phyloP scores from a whole-genome alignment of 2,797 vertebrate species.

The Microctenopoma steveboyesi region DNA sequence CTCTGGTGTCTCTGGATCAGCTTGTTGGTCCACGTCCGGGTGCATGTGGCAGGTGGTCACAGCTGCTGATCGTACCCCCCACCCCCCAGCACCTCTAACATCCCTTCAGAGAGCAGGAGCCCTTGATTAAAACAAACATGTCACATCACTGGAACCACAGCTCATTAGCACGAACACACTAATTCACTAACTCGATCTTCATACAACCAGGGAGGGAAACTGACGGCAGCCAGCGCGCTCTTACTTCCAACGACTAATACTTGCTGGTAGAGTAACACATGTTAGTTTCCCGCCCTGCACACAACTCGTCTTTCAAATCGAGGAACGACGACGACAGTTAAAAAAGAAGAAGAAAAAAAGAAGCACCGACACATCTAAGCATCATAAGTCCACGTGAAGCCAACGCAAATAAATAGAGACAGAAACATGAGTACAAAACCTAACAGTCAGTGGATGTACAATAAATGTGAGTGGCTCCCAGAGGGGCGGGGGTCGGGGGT shows the following conservation, averaged over 20 bases:
- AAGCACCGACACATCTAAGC: conserved; percentile 53
- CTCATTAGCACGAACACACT: conserved; percentile 64
- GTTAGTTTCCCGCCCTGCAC: conserved; percentile 44
- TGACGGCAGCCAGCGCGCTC: conserved; percentile 17
- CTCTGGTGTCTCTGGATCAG: too few relatives aligned
- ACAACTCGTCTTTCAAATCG: conserved; percentile 67
- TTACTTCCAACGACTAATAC: too few relatives aligned
- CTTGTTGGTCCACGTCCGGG: not conserved
- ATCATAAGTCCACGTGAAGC: conserved; percentile 13
- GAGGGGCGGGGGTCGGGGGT: conserved; percentile 16
- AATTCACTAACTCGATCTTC: conserved; percentile 68
- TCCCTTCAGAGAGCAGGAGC: conserved; percentile 53
- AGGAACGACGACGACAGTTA: conserved; percentile 41
- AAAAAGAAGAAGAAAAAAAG: conserved; percentile 31
- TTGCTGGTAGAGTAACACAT: not conserved
- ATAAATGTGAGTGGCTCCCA: conserved; percentile 56
- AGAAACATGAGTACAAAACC: conserved; percentile 75
- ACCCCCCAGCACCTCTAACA: conserved; percentile 21
- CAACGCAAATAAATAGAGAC: conserved; percentile 74
- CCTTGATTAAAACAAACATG: conserved; percentile 53
- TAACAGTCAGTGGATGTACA: conserved; percentile 74
- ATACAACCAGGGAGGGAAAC: conserved; percentile 67
- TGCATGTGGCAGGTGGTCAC: conserved; percentile 23
- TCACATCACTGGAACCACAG: conserved; percentile 70
- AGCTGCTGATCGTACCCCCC: conserved; percentile 22